These are phyloP conservation scores for Tapirus indicus DNA, from an alignment of 2,797 vertebrate genomes.

Conservation along the genomic window DNA sequence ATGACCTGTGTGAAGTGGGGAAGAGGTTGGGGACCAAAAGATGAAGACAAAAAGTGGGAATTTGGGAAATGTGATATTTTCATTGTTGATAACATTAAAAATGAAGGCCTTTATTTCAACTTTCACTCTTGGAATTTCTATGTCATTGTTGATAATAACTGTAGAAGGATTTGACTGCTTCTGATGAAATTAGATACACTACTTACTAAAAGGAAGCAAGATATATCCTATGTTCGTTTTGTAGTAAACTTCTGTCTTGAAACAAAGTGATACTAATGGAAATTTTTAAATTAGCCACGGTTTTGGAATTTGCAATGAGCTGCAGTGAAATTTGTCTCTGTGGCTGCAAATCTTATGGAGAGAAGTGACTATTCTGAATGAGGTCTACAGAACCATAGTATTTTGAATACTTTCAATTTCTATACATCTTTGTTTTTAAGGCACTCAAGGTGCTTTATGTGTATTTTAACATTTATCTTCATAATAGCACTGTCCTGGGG, in stretches of 20 bases:
- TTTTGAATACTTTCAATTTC: slow-evolving; percentile 10
- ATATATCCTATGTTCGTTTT: neutral
- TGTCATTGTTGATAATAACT: slow-evolving; percentile 12
- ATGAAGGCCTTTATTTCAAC: neutral
- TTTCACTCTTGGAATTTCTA: slow-evolving; percentile 27
- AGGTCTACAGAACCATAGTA: neutral
- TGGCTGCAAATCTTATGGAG: neutral
- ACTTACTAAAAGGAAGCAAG: slow-evolving; percentile 24
- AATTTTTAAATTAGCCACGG: neutral
- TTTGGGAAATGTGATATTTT: neutral
- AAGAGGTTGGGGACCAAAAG: neutral
- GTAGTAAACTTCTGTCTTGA: neutral
- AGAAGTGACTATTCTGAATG: neutral
- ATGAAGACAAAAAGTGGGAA: neutral
- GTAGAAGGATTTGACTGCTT: neutral
- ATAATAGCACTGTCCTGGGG: neutral
- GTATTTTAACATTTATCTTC: slow-evolving; percentile 45
- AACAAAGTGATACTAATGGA: slow-evolving; percentile 18
- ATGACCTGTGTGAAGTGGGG: no score
- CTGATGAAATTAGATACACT: slow-evolving; percentile 43
- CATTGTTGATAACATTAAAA: neutral
- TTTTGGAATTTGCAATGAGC: neutral
- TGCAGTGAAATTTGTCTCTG: neutral
- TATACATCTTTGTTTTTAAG: neutral
- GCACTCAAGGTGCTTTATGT: neutral